These are phyloP conservation scores for Nemurella pictetii DNA, from an alignment of 2,888 invertebrate genomes.

Conservation along the genomic window DNA sequence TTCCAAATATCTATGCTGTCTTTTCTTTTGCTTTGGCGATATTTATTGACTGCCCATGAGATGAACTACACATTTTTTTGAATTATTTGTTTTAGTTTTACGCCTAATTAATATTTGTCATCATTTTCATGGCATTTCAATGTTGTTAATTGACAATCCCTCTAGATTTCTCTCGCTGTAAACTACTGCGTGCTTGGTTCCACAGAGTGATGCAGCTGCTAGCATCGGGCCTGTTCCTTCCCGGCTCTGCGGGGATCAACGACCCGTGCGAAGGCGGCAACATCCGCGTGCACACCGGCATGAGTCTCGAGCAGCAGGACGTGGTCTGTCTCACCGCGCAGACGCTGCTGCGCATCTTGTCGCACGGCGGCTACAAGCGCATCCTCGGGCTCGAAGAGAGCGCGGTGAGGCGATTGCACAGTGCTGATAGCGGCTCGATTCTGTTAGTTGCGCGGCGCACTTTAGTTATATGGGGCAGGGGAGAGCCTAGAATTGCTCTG, in stretches of 20 bases:
- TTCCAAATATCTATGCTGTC: too few relatives aligned
- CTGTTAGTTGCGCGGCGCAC: too few relatives aligned
- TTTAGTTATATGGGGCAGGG: too few relatives aligned
- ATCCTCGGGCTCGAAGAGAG: conserved; percentile 68
- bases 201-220: conserved; percentile 83
- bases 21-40: too few relatives aligned
- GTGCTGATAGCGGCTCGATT: too few relatives aligned
- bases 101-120: too few relatives aligned
- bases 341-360: conserved; percentile 84
- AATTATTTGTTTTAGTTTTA: too few relatives aligned
- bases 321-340: conserved; percentile 92
- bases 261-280: conserved; percentile 94
- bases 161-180: background rate
- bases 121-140: too few relatives aligned
- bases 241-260: conserved; percentile 84
- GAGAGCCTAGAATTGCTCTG: too few relatives aligned
- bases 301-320: conserved; percentile 91
- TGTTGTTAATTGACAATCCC: too few relatives aligned
- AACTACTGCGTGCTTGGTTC: background rate
- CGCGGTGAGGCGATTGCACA: background rate
- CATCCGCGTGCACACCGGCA: conserved; percentile 85
- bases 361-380: conserved; percentile 92
- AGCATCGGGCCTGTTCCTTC: conserved; percentile 92
- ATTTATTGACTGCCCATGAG: too few relatives aligned
- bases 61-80: too few relatives aligned